A percentile compares a stretch with the other conserved stretches of the same genome.
Conservation (phyloP, 2,888 invertebrate genomes). For the Caenorhabditis sp. region DNA sequence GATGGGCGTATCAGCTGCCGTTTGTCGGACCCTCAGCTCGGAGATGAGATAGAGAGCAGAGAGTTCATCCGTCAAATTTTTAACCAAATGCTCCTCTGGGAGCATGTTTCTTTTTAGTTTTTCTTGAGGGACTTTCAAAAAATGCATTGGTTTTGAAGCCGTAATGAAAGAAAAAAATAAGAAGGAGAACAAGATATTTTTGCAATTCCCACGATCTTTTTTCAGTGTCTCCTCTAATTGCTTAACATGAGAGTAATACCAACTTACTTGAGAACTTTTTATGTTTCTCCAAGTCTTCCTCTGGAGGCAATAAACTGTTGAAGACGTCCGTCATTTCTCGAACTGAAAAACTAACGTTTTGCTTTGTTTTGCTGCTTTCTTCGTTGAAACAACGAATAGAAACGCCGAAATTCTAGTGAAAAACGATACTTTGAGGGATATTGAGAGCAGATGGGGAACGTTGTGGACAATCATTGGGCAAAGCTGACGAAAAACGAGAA, state of each 20-base stretch:
- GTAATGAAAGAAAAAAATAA: too few relatives aligned
- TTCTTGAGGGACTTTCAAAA: too few relatives aligned
- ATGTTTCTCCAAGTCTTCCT: slow-evolving; percentile 65
- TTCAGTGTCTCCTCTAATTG: not conserved
- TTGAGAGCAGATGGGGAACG: slow-evolving; percentile 12
- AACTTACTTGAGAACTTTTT: slow-evolving; percentile 63
- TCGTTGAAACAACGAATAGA: too few relatives aligned
- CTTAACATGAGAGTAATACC: not conserved
- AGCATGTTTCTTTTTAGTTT: not conserved
- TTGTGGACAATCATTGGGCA: not conserved
- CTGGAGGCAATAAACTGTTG: slow-evolving; percentile 60
- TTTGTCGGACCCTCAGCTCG: slow-evolving; percentile 32
- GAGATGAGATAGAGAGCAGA: slow-evolving; percentile 7
- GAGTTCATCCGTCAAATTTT: slow-evolving; percentile 51
- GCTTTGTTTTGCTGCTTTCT: not conserved
- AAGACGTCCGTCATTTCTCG: slow-evolving; percentile 49
- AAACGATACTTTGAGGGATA: slow-evolving; percentile 20
- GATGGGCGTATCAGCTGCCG: slow-evolving; percentile 21
- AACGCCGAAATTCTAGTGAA: slow-evolving; percentile 8
- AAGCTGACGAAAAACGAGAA: not conserved
- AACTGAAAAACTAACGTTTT: not conserved
- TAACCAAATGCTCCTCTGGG: slow-evolving; percentile 30
- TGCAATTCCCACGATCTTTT: too few relatives aligned
- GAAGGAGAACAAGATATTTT: too few relatives aligned
- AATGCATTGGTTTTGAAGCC: too few relatives aligned